phyloP scores from a whole-genome alignment of 2,113 vertebrate species.

The Apus apus region DNA sequence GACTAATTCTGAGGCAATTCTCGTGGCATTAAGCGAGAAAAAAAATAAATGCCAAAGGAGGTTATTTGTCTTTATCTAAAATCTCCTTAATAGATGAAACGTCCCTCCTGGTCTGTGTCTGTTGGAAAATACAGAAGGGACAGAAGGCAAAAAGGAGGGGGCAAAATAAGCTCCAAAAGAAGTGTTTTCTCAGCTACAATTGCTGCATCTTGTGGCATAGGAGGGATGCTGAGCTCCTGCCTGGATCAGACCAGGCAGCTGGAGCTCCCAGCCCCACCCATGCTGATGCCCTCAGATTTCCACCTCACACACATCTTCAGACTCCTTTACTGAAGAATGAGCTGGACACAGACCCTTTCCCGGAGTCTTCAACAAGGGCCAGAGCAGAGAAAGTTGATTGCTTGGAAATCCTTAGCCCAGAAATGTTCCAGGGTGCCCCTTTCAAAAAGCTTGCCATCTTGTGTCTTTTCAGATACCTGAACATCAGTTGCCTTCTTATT shows the following conservation, averaged over 20 bases:
- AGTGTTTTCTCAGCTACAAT: not conserved
- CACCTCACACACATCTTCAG: not conserved
- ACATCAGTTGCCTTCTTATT: rapidly evolving
- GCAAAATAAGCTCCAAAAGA: not conserved
- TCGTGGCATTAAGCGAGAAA: not conserved
- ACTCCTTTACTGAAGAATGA: not conserved
- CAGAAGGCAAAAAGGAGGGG: not conserved
- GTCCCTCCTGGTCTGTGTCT: not conserved
- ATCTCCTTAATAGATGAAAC: not conserved
- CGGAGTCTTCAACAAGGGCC: not conserved
- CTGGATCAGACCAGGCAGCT: rapidly evolving
- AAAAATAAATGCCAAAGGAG: not conserved
- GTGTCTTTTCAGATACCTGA: not conserved
- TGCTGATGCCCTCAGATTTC: not conserved
- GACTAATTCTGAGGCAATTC: not conserved
- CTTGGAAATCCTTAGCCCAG: rapidly evolving
- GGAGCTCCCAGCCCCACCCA: not conserved
- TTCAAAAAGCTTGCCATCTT: constrained; percentile 57
- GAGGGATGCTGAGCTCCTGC: not conserved
- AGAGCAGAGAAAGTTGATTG: rapidly evolving
- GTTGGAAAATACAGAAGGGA: not conserved
- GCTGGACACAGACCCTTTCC: not conserved
- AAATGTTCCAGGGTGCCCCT: not conserved
- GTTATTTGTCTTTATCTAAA: not conserved
- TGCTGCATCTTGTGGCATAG: not conserved